A percentile compares a stretch with the other conserved stretches of the same genome.
Evolutionary conservation across 2,113 vertebrate species (phyloP).

Genomic region (Ancistrus triradiatus): DNA sequence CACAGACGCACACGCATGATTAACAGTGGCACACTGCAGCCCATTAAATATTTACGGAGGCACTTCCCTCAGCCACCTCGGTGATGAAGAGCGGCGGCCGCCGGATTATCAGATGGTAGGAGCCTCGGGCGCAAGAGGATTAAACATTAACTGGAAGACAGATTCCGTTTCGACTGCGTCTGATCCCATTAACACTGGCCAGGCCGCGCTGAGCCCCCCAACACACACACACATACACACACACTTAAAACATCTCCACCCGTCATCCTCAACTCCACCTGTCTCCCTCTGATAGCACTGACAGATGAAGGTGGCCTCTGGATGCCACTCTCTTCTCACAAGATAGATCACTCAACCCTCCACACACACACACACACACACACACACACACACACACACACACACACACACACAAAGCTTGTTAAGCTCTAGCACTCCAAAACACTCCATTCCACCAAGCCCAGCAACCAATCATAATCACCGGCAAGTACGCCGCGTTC

Average conservation of each 20-base stretch:
- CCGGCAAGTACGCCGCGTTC: too few relatives aligned
- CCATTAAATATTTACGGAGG: slow-evolving; percentile 76
- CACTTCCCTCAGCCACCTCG: slow-evolving; percentile 62
- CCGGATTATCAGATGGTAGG: slow-evolving; percentile 62
- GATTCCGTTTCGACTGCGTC: slow-evolving; percentile 54
- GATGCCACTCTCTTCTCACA: slow-evolving; percentile 32
- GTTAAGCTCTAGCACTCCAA: too few relatives aligned
- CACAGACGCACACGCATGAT: slow-evolving; percentile 64
- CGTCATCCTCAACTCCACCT: slow-evolving; percentile 4
- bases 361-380: too few relatives aligned
- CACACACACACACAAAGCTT: too few relatives aligned
- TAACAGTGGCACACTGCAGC: slow-evolving; percentile 64
- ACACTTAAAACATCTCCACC: not conserved
- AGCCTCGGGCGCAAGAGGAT: slow-evolving; percentile 58
- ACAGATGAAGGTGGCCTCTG: slow-evolving; percentile 58
- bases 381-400: too few relatives aligned
- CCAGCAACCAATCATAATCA: too few relatives aligned
- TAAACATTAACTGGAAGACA: slow-evolving; percentile 66
- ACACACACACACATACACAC: slow-evolving; percentile 36
- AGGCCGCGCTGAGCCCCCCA: slow-evolving; percentile 41
- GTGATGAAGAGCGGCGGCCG: slow-evolving; percentile 63
- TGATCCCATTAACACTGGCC: slow-evolving; percentile 68
- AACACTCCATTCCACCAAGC: too few relatives aligned
- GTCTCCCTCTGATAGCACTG: slow-evolving; percentile 35
- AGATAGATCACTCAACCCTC: too few relatives aligned